Conservation (phyloP, 2,113 vertebrate species). For the Meriones unguiculatus region DNA sequence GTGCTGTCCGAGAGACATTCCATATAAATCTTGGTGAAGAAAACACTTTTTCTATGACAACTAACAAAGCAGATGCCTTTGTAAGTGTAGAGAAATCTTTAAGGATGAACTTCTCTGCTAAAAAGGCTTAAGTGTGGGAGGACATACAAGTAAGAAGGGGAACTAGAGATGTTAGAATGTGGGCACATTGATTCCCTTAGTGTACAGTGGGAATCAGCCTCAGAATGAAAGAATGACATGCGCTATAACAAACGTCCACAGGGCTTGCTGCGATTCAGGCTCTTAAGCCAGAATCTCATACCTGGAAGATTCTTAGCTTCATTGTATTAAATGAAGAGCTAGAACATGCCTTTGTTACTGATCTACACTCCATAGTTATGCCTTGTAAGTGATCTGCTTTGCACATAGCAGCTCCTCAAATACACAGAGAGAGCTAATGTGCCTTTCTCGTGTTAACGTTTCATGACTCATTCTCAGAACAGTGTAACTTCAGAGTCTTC, state of each 20-base stretch:
- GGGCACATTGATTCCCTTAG: neutral
- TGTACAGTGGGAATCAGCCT: neutral
- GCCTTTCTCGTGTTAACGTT: neutral
- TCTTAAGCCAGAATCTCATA: neutral
- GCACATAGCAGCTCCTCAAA: neutral
- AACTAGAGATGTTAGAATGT: neutral
- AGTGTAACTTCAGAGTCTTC: neutral
- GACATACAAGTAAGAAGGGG: neutral
- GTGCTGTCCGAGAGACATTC: neutral
- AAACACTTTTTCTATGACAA: neutral
- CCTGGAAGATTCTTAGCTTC: neutral
- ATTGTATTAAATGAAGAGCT: neutral
- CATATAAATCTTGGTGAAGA: neutral
- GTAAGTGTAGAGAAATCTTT: neutral
- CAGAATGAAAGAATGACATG: neutral
- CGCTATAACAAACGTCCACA: neutral
- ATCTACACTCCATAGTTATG: neutral
- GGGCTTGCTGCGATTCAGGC: neutral
- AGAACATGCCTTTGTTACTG: neutral
- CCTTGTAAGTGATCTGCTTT: neutral
- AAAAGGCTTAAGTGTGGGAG: neutral
- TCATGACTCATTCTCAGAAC: neutral
- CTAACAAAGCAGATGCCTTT: slow-evolving; percentile 1
- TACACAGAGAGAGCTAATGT: neutral
- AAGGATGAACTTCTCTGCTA: neutral